Conservation (phyloP, 2,113 vertebrate genomes). For the Pedetes capensis region DNA sequence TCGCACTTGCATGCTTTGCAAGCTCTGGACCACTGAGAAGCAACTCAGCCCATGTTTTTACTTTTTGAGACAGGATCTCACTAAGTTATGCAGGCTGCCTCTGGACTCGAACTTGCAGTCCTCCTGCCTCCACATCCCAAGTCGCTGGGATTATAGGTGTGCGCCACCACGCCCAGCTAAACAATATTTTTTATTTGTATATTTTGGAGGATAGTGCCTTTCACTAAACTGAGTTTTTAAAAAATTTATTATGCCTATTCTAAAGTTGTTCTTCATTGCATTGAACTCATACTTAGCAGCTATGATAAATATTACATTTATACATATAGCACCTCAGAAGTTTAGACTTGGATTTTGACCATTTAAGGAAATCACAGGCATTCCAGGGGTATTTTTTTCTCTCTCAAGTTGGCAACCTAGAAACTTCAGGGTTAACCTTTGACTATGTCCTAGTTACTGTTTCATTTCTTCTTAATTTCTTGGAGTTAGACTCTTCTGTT, state of each 20-base stretch:
- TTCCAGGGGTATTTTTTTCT: background rate
- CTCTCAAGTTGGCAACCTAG: background rate
- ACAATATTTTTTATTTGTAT: background rate
- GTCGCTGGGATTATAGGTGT: too few relatives aligned
- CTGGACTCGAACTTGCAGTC: too few relatives aligned
- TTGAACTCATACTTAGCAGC: background rate
- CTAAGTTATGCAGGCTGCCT: too few relatives aligned
- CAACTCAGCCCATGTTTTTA: too few relatives aligned
- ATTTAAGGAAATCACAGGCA: background rate
- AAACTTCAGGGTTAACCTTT: background rate
- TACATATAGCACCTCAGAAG: background rate
- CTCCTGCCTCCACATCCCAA: too few relatives aligned
- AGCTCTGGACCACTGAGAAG: too few relatives aligned
- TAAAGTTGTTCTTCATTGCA: background rate
- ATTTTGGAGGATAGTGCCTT: background rate
- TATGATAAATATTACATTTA: background rate
- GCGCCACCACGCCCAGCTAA: too few relatives aligned
- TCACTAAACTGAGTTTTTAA: background rate
- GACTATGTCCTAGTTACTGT: background rate
- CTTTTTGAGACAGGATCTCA: too few relatives aligned
- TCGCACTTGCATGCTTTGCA: too few relatives aligned
- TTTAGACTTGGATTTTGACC: conserved; percentile 19
- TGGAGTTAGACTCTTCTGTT: background rate
- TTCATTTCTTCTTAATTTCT: background rate
- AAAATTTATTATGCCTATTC: background rate